Base-by-base conservation (phyloP, 2,113 vertebrate species). In the Salminus brasiliensis region DNA sequence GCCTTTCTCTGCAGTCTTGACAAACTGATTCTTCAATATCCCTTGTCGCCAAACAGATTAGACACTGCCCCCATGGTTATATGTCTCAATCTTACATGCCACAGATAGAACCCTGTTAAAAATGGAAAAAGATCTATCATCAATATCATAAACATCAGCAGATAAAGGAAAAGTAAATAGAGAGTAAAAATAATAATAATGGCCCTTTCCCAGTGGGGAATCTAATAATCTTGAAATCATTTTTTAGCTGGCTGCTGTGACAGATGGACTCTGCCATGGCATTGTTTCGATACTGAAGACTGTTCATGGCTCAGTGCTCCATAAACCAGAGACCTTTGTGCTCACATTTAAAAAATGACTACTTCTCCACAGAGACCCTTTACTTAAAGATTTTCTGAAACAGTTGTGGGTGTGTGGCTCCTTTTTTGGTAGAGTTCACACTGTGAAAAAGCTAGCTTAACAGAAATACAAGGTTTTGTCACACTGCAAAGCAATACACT, bases 171-270 rank as follows among this genome's bases (percentile, higher is more conserved):
- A 30, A 69, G 53, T 1, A 76, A 66, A 30, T 15, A 30, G 25
- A 45, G 47, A 68, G 60, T 65, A 72, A 72, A 63, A 70, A 75
- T 43, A 41, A 62, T 65, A 71, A 81, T 81, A 73, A 65, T 65
- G 69, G 57, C 49, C 43, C 80, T 65, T 82, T 82, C 80, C 57
- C 68, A 36, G 80, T 59, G 59, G 74, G 47, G 59, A 71, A 82
- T 67, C 80, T 77, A 77, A 82, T 82, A 72, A 82, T 76, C 80
- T 67, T 76, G 72, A 77, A 73, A 72, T 82, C 66, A 77, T 72
- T 57, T 66, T 72, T 43, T 72, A 72, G 69, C 68, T 47, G 68
- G 74, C 68, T 25, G 80, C 74, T 27, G n/a, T 72, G 80, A 67
- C 30, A 67, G 80, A 76, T 57, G 49, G 73, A 36, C 49, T 23